Conservation (phyloP, 2,888 invertebrate species). For the Epinotia ramella region DNA sequence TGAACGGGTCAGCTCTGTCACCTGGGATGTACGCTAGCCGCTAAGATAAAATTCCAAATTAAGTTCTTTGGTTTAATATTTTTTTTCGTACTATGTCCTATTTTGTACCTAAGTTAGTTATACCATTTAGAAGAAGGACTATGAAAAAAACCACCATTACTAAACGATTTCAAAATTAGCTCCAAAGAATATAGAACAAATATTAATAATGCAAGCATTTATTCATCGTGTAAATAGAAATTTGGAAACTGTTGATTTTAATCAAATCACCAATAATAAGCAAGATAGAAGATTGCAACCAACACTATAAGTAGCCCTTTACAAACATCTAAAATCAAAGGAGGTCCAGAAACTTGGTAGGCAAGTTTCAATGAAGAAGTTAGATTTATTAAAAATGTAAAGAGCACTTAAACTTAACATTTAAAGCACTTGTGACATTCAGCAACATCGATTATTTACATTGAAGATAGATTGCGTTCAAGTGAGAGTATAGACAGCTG, state of each 20-base stretch:
- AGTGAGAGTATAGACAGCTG: constrained; percentile 51
- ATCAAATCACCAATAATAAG: constrained; percentile 66
- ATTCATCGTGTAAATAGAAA: constrained; percentile 64
- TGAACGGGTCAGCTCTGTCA: too few species aligned
- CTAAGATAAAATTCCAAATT: too few species aligned
- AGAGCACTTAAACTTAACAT: constrained; percentile 69
- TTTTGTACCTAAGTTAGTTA: neutral
- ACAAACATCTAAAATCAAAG: constrained; percentile 49
- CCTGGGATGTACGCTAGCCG: too few species aligned
- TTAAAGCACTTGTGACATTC: constrained; percentile 78
- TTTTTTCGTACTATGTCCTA: neutral
- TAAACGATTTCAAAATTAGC: constrained; percentile 56
- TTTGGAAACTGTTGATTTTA: constrained; percentile 64
- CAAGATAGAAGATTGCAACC: constrained; percentile 70
- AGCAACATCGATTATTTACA: constrained; percentile 74
- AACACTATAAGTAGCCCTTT: constrained; percentile 67
- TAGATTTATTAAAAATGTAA: constrained; percentile 54
- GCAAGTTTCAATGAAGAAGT: constrained; percentile 7
- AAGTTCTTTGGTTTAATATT: neutral
- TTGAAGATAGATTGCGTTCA: constrained; percentile 53
- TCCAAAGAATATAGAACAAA: constrained; percentile 67
- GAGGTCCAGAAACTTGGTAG: neutral
- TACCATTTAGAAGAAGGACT: neutral
- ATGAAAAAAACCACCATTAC: too few species aligned
- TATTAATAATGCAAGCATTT: constrained; percentile 74